Conservation (phyloP, 2,888 invertebrate genomes). For the Lasioglossum calceatum region DNA sequence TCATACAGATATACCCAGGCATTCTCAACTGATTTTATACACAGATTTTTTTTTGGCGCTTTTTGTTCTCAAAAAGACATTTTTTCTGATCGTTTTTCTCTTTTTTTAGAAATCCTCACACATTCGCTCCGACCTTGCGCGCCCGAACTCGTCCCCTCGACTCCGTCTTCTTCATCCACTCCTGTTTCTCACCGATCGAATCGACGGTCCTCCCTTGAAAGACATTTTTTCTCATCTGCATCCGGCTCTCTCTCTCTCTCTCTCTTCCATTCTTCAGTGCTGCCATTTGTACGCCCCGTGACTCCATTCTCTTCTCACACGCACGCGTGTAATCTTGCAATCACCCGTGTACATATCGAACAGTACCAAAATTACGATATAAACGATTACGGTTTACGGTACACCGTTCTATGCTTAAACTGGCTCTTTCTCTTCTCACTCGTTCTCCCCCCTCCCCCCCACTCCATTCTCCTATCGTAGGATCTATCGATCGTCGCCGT, state of each 20-base stretch:
- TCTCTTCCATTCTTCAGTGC: constrained; percentile 8
- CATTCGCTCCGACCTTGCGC: constrained; percentile 42
- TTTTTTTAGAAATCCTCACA: constrained; percentile 62
- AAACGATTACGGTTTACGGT: constrained; percentile 52
- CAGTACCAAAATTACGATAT: constrained; percentile 64
- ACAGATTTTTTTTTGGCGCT: constrained; percentile 71
- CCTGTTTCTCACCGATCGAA: constrained; percentile 24
- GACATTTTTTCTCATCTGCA: constrained; percentile 30
- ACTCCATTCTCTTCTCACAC: neutral
- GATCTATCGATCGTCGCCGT: constrained; percentile 20
- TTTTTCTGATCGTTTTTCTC: constrained; percentile 71
- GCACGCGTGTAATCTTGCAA: constrained; percentile 22
- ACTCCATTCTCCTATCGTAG: constrained; percentile 24
- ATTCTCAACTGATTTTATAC: constrained; percentile 58
- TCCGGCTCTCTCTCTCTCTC: neutral
- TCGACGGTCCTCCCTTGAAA: constrained; percentile 49
- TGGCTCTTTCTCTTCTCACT: constrained; percentile 11
- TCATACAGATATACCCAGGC: constrained; percentile 26
- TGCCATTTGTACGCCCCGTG: neutral
- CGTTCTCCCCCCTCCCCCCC: neutral
- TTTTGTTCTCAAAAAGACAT: constrained; percentile 76
- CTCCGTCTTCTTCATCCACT: constrained; percentile 7
- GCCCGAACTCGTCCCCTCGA: neutral
- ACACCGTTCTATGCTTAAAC: constrained; percentile 16
- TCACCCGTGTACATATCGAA: constrained; percentile 33